phyloP scores from a whole-genome alignment of 2,888 invertebrate species.

The Ochropacha duplaris region DNA sequence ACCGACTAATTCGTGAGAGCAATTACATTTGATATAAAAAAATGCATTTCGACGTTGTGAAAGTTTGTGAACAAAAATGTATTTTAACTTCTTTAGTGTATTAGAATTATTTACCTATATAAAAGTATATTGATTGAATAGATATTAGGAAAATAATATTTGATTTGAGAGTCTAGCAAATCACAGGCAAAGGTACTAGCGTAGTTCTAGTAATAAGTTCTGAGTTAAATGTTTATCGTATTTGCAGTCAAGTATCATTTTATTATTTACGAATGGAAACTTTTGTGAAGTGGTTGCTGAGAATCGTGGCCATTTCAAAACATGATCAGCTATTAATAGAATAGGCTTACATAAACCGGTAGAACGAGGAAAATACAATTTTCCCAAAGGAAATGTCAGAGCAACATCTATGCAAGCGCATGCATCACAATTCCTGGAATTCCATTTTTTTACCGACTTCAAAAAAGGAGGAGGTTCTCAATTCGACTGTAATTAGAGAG shows the following conservation, averaged over 20 bases:
- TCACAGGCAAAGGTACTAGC: too few species aligned
- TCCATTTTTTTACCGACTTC: too few species aligned
- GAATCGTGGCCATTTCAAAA: not conserved
- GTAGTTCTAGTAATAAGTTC: too few species aligned
- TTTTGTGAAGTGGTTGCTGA: not conserved
- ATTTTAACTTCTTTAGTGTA: not conserved
- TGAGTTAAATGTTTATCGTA: too few species aligned
- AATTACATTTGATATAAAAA: constrained; percentile 2
- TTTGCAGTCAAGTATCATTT: too few species aligned
- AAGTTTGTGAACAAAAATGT: not conserved
- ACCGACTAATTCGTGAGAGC: not conserved
- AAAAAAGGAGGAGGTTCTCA: too few species aligned
- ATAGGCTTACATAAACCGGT: not conserved
- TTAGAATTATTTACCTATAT: too few species aligned
- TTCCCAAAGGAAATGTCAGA: not conserved
- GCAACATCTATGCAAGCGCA: not conserved
- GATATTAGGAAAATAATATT: too few species aligned
- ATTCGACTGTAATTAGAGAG: too few species aligned
- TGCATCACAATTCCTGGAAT: not conserved
- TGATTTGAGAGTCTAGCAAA: too few species aligned
- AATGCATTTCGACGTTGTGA: not conserved
- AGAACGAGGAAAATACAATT: not conserved
- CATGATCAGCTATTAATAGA: not conserved
- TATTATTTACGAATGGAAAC: not conserved
- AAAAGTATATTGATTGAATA: too few species aligned